Conservation (phyloP, 2,113 vertebrate genomes). For the Pelecanus crispus region DNA sequence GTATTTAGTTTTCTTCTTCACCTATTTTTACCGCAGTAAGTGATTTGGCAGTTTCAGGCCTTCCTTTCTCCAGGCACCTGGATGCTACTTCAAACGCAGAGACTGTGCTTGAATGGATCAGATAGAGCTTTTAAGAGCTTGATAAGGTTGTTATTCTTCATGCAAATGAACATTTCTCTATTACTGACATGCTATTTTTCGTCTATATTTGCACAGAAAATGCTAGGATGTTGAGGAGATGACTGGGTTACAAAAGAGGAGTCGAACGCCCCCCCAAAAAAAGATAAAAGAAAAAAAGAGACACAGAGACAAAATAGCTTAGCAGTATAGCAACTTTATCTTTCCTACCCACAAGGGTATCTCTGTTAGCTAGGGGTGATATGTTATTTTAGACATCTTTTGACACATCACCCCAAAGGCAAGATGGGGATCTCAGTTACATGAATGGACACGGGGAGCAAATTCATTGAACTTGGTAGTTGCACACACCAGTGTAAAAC, state of each 20-base stretch:
- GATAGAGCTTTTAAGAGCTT: neutral
- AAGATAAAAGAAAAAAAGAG: neutral
- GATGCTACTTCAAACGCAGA: neutral
- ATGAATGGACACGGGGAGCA: neutral
- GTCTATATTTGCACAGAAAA: neutral
- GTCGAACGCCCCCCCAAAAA: too few species aligned
- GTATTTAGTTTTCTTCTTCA: neutral
- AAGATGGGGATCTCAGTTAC: neutral
- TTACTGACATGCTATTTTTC: neutral
- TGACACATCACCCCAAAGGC: neutral
- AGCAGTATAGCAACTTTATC: neutral
- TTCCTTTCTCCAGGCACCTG: neutral
- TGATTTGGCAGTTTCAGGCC: neutral
- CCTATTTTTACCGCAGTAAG: neutral
- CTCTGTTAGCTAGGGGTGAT: neutral
- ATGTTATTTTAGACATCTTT: conserved; percentile 6
- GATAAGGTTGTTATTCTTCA: conserved; percentile 5
- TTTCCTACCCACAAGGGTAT: neutral
- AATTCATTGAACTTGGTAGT: neutral
- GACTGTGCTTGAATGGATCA: neutral
- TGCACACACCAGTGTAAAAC: neutral
- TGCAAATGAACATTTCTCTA: neutral
- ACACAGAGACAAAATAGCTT: neutral
- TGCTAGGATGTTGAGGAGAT: neutral
- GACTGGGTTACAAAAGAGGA: neutral